Percentiles rank a stretch among this genome's conserved stretches.
phyloP scores from a whole-genome alignment of 2,113 vertebrate genomes.

The Bubo blakistoni region DNA sequence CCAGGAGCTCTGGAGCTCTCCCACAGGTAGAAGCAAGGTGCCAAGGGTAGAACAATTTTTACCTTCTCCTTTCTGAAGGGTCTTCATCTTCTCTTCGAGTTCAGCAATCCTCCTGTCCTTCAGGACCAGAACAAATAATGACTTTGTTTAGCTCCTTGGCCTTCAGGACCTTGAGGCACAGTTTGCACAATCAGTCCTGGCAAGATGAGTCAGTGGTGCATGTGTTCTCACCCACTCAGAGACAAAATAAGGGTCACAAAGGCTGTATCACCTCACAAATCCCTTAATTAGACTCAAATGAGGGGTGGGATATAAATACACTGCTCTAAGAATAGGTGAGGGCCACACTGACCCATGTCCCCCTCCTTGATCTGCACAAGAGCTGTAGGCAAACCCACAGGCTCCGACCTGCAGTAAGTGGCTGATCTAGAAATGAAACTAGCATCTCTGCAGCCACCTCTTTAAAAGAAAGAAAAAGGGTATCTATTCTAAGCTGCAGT shows the following conservation, averaged over 20 bases:
- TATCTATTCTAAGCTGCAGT: not conserved
- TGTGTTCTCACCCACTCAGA: not conserved
- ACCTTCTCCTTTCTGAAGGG: constrained; percentile 71
- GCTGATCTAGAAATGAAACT: not conserved
- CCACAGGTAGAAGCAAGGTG: not conserved
- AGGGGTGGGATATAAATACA: not conserved
- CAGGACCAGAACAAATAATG: not conserved
- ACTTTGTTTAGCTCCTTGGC: not conserved
- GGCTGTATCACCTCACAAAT: not conserved
- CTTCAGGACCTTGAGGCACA: not conserved
- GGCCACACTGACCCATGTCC: not conserved
- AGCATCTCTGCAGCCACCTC: not conserved
- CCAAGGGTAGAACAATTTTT: not conserved
- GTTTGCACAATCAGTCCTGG: not conserved
- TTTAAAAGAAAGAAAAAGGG: not conserved
- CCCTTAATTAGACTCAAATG: not conserved
- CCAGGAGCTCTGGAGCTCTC: not conserved
- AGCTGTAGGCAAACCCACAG: not conserved
- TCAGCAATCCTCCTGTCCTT: constrained; percentile 80
- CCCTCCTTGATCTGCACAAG: not conserved
- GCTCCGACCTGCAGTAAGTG: not conserved
- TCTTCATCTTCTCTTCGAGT: constrained; percentile 76
- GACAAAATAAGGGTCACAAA: not conserved
- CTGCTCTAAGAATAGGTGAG: not conserved
- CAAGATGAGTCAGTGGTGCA: not conserved